Base-by-base conservation (phyloP, 1,140 invertebrate species). In the Brachionus plicatilis region DNA sequence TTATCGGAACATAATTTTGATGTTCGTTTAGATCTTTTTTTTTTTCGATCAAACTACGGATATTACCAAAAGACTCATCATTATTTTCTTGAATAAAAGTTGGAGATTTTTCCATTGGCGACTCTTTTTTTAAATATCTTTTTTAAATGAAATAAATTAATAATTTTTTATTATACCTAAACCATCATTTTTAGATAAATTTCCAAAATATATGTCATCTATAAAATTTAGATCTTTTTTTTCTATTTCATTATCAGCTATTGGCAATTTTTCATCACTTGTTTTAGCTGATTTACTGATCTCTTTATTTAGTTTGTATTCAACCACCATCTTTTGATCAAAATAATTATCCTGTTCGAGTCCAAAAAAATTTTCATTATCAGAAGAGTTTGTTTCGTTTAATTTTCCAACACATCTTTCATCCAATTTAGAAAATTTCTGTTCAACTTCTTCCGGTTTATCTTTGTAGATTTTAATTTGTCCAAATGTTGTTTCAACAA, bases 391-490 rank as follows among this genome's bases (percentile, higher is more conserved):
- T 3, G 50, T 65, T 68, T 82, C 11, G 14, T 3, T 8, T n/a
- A 65, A 3, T 24, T 43, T 27, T 65, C 66, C 27, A 12, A 1
- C 6, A 45, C 11, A 29, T 65, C 3, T 60, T 17, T 60, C 12
- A 7, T 80, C 9, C 56, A 12, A 9, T 82, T 82, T 82, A 2
- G 17, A 12, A 9, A n/a, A 14, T 11, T 33, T 60, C 9, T 6
- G 3, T 14, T 11, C 6, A n/a, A 20, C 20, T 17, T 60, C 37
- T 65, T 60, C 7, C 53, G 53, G n/a, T 6, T 27, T 37, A 29
- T 82, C 53, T 20, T 82, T 68, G n/a, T 65, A 82, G 27, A 82
- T 66, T 37, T 47, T 60, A 12, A 82, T 82, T 65, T 82, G 53
- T n/a, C 79, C 79, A 47, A 82, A 82, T 11, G 79, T 82, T 14